These are phyloP conservation scores for Ennomos quercinarius DNA, from an alignment of 2,888 invertebrate genomes.

Conservation along the genomic window DNA sequence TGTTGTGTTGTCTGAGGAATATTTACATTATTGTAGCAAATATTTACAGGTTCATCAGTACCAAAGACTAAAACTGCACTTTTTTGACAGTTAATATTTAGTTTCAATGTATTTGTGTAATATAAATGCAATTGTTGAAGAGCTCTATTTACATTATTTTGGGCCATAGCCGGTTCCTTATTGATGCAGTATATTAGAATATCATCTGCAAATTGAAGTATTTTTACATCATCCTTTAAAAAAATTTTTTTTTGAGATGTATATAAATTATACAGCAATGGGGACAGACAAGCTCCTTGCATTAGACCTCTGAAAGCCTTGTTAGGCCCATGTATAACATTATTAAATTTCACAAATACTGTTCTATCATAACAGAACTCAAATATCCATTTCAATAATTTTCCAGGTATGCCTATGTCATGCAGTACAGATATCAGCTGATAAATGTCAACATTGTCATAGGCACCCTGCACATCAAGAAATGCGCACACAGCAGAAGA, in stretches of 20 bases:
- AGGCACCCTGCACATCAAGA: constrained; percentile 3
- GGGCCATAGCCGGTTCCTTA: too few species aligned
- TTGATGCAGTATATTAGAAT: not conserved
- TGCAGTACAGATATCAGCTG: not conserved
- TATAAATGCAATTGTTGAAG: too few species aligned
- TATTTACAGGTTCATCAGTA: too few species aligned
- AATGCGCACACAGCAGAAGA: not conserved
- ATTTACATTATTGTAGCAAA: too few species aligned
- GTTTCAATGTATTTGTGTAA: too few species aligned
- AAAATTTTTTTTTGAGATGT: not conserved
- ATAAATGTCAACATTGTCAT: too few species aligned
- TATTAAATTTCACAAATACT: not conserved
- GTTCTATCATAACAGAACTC: not conserved
- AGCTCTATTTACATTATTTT: too few species aligned
- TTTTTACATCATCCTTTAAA: not conserved
- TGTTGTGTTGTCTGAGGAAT: too few species aligned
- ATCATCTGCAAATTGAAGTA: constrained; percentile 5
- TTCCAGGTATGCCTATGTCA: constrained; percentile 1
- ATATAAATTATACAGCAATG: constrained; percentile 3
- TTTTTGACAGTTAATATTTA: too few species aligned
- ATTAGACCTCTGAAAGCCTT: not conserved
- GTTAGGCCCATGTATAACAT: not conserved
- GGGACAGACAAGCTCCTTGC: not conserved
- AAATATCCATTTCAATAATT: constrained; percentile 5
- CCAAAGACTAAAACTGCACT: too few species aligned